phyloP scores from a whole-genome alignment of 1,140 invertebrate genomes.

The Drosophila seguyi region DNA sequence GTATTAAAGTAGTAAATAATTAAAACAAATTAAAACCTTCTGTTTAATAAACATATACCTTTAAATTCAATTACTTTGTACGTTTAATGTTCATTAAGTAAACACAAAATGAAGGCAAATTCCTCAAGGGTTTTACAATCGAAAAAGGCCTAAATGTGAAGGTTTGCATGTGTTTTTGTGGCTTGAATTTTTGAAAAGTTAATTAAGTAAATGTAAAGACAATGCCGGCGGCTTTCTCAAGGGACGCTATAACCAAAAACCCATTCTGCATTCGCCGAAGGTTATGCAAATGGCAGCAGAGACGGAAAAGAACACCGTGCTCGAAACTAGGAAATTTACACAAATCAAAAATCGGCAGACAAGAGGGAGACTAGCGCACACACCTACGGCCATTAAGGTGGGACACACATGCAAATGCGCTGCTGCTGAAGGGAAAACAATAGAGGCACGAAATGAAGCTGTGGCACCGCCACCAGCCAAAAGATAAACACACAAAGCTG shows the following conservation, averaged over 20 bases:
- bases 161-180: not conserved
- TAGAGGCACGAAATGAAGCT: constrained; percentile 34
- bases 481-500: constrained; percentile 39
- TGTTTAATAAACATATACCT: not conserved
- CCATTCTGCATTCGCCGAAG: constrained; percentile 46
- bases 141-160: constrained; percentile 7
- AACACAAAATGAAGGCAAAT: constrained; percentile 5
- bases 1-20: too few relatives aligned
- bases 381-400: constrained; percentile 41
- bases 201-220: constrained; percentile 28
- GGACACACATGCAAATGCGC: constrained; percentile 43
- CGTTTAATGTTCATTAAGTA: not conserved
- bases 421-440: constrained; percentile 36
- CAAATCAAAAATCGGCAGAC: constrained; percentile 60
- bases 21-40: too few relatives aligned
- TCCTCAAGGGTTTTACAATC: constrained; percentile 2
- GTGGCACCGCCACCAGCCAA: constrained; percentile 12
- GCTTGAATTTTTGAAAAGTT: constrained; percentile 19
- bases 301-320: constrained; percentile 44
- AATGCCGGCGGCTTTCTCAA: constrained; percentile 58
- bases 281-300: constrained; percentile 64
- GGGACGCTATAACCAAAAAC: constrained; percentile 1
- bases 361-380: constrained; percentile 25
- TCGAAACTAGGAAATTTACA: constrained; percentile 75
- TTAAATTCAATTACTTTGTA: not conserved